phyloP scores from a whole-genome alignment of 2,797 vertebrate genomes.

The Apogon hyalosoma region DNA sequence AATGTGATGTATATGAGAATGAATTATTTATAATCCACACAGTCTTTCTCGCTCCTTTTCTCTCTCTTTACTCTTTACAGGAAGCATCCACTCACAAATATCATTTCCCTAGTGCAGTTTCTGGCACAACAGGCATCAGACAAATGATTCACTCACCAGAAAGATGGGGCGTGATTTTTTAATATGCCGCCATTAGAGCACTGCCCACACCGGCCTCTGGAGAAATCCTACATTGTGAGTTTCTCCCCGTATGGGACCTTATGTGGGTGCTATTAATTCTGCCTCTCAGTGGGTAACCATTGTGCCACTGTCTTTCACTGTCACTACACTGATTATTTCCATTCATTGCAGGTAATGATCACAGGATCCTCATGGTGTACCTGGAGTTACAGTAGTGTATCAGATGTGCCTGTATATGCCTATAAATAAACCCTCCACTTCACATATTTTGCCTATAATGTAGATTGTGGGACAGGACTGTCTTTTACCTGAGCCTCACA shows the following conservation, averaged over 20 bases:
- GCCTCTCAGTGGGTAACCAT: conserved; percentile 22
- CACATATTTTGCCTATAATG: background rate
- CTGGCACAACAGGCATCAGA: conserved; percentile 35
- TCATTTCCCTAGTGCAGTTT: conserved; percentile 1
- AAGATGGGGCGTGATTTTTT: conserved; percentile 22
- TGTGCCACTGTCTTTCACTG: conserved; percentile 35
- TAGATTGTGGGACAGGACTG: background rate
- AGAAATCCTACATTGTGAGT: conserved; percentile 36
- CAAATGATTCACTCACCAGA: conserved; percentile 44
- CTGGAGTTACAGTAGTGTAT: background rate
- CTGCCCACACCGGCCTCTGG: conserved; percentile 41
- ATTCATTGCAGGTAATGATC: background rate
- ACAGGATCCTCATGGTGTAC: background rate
- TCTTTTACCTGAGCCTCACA: background rate
- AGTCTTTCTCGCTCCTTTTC: background rate
- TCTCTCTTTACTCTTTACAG: background rate
- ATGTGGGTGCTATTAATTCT: conserved; percentile 40
- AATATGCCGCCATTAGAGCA: conserved; percentile 44
- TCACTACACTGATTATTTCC: conserved; percentile 16
- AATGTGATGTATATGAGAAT: background rate
- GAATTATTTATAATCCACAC: conserved; percentile 20
- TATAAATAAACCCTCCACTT: background rate
- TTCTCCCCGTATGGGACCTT: conserved; percentile 27
- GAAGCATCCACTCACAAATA: conserved; percentile 1
- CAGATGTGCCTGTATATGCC: background rate